Conservation (phyloP, 2,888 invertebrate genomes). For the Drosophila fulvimacula region DNA sequence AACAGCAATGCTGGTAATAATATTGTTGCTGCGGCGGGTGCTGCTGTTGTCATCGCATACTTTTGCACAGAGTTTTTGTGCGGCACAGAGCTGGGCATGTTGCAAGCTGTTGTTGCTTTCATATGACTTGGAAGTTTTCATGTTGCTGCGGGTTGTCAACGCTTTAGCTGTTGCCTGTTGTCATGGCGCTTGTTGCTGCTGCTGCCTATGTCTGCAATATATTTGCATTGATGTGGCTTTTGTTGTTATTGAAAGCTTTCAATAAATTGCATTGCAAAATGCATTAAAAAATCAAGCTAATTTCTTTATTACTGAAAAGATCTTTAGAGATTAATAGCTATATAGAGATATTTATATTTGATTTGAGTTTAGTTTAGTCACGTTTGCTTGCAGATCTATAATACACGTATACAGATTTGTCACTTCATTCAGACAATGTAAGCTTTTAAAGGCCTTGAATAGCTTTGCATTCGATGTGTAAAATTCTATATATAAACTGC, state of each 20-base stretch:
- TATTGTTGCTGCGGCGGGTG: conserved; percentile 62
- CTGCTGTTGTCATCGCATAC: conserved; percentile 47
- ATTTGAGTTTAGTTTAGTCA: background rate
- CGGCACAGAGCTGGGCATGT: conserved; percentile 53
- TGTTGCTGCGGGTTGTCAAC: conserved; percentile 66
- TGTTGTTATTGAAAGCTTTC: conserved; percentile 20
- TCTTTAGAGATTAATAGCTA: background rate
- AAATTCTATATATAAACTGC: background rate
- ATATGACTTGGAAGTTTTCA: conserved; percentile 63
- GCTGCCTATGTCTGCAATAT: conserved; percentile 30
- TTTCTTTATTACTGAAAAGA: conserved; percentile 17
- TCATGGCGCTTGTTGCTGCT: conserved; percentile 28
- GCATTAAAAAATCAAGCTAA: conserved; percentile 37
- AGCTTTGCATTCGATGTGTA: background rate
- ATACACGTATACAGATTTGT: background rate
- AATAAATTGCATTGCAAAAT: conserved; percentile 53
- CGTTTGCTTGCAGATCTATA: background rate
- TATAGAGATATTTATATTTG: background rate
- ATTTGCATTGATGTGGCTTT: conserved; percentile 25
- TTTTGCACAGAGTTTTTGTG: conserved; percentile 17
- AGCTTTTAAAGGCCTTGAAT: background rate
- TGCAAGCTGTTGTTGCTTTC: conserved; percentile 44
- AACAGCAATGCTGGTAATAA: conserved; percentile 57
- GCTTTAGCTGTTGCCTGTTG: conserved; percentile 41
- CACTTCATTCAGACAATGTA: background rate